These are phyloP conservation scores for Cyprinodon tularosa DNA, from an alignment of 2,113 vertebrate genomes.

Conservation along the genomic window DNA sequence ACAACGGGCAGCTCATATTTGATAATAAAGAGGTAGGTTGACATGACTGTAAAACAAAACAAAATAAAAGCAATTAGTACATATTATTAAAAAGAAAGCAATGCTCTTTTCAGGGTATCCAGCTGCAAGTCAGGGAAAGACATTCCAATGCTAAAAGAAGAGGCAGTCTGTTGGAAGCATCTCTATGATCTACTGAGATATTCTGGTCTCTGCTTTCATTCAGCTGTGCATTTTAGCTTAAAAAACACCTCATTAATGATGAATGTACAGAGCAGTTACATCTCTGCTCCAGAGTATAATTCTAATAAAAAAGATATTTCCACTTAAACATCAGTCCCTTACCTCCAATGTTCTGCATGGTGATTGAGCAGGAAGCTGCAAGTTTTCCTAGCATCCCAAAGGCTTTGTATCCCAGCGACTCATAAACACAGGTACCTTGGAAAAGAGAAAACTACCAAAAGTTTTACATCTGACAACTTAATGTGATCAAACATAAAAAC, in stretches of 20 bases:
- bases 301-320: neutral
- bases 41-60: conserved; percentile 87
- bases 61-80: neutral
- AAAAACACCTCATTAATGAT: neutral
- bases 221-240: no score
- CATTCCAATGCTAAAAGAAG: neutral
- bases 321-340: neutral
- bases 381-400: conserved; percentile 94
- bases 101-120: neutral
- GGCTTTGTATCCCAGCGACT: conserved; percentile 94
- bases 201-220: no score
- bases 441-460: neutral
- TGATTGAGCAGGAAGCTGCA: conserved; percentile 92
- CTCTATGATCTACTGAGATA: neutral
- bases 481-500: neutral
- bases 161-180: neutral
- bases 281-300: neutral
- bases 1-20: conserved; percentile 98
- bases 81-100: neutral
- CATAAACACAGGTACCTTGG: conserved; percentile 91
- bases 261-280: no score
- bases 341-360: conserved; percentile 99
- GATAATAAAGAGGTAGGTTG: conserved; percentile 99
- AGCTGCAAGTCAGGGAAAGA: neutral
- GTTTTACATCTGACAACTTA: neutral